Conservation (phyloP, 1,140 invertebrate genomes). For the Drosophila nasuta region DNA sequence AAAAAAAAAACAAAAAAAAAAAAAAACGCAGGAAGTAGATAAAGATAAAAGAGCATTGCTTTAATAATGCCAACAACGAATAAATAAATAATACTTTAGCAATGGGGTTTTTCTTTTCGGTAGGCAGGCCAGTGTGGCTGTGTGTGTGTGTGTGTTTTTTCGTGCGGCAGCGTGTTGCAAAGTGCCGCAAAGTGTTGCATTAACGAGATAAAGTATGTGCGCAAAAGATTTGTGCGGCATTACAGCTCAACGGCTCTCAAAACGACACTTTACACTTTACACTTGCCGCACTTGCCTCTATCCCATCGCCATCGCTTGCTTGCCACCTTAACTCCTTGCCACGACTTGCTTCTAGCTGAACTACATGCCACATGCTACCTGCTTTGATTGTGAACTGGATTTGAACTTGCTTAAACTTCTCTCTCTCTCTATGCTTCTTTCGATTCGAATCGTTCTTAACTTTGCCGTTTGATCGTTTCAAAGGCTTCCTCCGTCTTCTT, state of each 20-base stretch:
- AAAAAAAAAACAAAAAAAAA: too few species aligned
- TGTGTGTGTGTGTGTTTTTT: too few species aligned
- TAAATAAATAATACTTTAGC: slow-evolving; percentile 13
- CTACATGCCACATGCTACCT: not conserved
- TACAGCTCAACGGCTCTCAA: not conserved
- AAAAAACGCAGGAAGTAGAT: slow-evolving; percentile 1
- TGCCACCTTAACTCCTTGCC: not conserved
- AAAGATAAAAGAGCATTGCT: slow-evolving; percentile 18
- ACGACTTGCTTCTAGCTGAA: too few species aligned
- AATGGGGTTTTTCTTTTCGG: not conserved
- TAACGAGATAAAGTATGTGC: slow-evolving; percentile 7
- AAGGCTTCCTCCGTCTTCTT: too few species aligned
- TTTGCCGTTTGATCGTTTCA: too few species aligned
- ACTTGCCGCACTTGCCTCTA: not conserved
- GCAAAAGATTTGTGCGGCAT: not conserved
- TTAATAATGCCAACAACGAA: slow-evolving; percentile 19
- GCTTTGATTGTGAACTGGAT: too few species aligned
- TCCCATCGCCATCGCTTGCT: not conserved
- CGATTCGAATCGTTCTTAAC: not conserved
- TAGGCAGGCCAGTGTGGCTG: too few species aligned
- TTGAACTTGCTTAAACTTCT: not conserved
- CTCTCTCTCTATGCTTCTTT: not conserved
- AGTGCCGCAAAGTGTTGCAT: slow-evolving; percentile 10
- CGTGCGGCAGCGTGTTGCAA: not conserved
- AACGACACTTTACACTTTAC: not conserved